Percentiles rank a stretch among this genome's conserved stretches.
Evolutionary conservation across 2,888 invertebrate genomes (phyloP).

Genomic region (Agapetus fuscipes): DNA sequence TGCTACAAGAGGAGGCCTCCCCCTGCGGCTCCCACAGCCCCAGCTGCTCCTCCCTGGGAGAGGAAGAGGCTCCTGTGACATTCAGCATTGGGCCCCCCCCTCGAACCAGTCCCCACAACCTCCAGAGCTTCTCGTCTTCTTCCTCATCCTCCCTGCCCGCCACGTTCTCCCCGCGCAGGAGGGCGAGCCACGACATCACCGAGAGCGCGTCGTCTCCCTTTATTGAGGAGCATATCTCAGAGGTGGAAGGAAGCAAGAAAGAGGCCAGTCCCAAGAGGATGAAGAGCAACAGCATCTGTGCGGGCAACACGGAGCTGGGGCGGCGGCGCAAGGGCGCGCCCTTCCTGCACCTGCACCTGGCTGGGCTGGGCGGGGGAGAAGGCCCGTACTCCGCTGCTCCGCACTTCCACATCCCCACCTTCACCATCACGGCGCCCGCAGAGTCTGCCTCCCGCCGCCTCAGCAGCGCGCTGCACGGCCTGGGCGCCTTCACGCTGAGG

Average conservation of each 20-base stretch:
- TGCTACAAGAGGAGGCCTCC: constrained; percentile 11
- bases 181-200: constrained; percentile 23
- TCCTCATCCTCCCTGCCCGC: constrained; percentile 3
- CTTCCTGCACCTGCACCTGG: constrained; percentile 51
- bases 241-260: constrained; percentile 27
- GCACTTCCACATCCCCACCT: constrained; percentile 44
- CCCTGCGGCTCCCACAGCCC: constrained; percentile 3
- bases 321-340: constrained; percentile 42
- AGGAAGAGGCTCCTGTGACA: background rate
- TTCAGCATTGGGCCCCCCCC: background rate
- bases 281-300: constrained; percentile 38
- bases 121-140: background rate
- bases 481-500: constrained; percentile 58
- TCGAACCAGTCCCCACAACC: background rate
- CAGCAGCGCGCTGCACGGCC: constrained; percentile 40
- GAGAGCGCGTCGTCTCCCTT: constrained; percentile 12
- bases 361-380: constrained; percentile 28
- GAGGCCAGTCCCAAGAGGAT: constrained; percentile 29
- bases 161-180: constrained; percentile 11
- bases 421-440: constrained; percentile 46
- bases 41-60: constrained; percentile 3
- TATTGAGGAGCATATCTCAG: constrained; percentile 5
- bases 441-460: constrained; percentile 39
- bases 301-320: constrained; percentile 28
- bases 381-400: constrained; percentile 40